phyloP scores from a whole-genome alignment of 2,797 vertebrate genomes.

The Argya squamiceps region DNA sequence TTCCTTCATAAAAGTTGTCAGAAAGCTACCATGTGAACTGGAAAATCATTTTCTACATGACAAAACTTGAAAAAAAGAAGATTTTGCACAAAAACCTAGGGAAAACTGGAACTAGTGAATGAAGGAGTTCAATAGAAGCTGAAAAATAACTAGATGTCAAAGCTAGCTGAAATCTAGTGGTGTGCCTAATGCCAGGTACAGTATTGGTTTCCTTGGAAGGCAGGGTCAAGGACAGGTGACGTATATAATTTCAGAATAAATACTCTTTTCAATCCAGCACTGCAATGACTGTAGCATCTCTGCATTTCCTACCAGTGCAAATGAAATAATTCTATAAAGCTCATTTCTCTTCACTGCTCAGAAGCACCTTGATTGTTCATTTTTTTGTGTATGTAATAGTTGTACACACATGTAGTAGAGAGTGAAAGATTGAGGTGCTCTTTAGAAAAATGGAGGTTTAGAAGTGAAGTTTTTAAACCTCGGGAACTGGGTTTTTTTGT shows the following conservation, averaged over 20 bases:
- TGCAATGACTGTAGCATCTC: neutral
- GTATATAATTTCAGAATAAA: neutral
- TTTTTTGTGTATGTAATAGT: neutral
- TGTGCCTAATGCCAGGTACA: rapidly evolving
- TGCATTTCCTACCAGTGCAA: neutral
- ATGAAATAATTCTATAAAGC: neutral
- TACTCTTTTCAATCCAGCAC: neutral
- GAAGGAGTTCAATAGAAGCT: neutral
- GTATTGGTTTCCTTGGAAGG: neutral
- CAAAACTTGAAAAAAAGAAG: neutral
- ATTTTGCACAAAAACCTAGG: neutral
- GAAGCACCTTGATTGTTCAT: neutral
- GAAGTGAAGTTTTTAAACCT: neutral
- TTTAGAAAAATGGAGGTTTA: neutral
- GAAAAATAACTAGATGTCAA: neutral
- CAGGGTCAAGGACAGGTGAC: neutral
- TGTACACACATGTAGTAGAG: neutral
- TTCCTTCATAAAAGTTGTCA: neutral
- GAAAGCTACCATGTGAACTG: neutral
- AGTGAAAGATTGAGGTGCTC: neutral
- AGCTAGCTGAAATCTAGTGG: neutral
- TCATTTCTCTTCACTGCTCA: neutral
- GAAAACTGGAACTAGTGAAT: neutral
- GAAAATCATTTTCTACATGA: neutral
- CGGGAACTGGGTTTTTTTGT: neutral